phyloP scores from a whole-genome alignment of 37 sponge, comb jelly and placozoan genomes.

The Eunapius fragilis region DNA sequence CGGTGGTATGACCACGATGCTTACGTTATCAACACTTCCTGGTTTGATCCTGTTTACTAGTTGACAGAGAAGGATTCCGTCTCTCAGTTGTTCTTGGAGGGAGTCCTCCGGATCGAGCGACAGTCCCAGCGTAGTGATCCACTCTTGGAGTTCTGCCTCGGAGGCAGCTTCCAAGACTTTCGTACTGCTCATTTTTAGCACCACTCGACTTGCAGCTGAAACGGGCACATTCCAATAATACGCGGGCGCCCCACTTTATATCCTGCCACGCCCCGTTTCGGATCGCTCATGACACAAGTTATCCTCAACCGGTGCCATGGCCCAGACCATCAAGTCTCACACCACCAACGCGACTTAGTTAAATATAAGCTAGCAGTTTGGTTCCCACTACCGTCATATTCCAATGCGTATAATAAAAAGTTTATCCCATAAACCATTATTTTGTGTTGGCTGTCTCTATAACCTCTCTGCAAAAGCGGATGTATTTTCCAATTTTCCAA shows the following conservation, averaged over 20 bases:
- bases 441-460: too few relatives aligned
- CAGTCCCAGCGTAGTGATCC: conserved; percentile 62
- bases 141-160: conserved; percentile 50
- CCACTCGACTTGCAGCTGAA: not conserved
- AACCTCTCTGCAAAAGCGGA: too few relatives aligned
- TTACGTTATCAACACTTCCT: conserved; percentile 72
- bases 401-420: too few relatives aligned
- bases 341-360: too few relatives aligned
- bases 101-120: conserved; percentile 19
- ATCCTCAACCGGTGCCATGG: too few relatives aligned
- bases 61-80: conserved; percentile 79
- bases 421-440: too few relatives aligned
- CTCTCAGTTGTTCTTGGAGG: conserved; percentile 47
- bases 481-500: too few relatives aligned
- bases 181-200: not conserved
- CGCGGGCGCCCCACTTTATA: too few relatives aligned
- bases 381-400: too few relatives aligned
- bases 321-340: too few relatives aligned
- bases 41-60: conserved; percentile 81
- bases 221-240: too few relatives aligned
- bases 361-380: too few relatives aligned
- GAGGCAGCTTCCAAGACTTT: not conserved
- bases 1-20: not conserved
- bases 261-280: not conserved
- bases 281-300: not conserved